Base-by-base conservation (phyloP, 2,797 vertebrate species). In the Pangasius larnaudii region DNA sequence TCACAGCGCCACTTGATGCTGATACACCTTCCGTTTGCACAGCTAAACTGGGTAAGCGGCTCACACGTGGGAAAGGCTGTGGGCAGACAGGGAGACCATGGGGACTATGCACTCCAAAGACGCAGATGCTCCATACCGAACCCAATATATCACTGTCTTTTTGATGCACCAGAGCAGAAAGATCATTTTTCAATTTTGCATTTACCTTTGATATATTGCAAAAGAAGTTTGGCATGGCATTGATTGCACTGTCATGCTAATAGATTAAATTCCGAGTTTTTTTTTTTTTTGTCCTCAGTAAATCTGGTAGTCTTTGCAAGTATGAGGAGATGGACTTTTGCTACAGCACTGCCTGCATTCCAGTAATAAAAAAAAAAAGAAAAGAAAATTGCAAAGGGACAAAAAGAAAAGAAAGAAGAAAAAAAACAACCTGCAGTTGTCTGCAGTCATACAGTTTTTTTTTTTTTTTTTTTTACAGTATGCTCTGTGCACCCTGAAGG, bases 1-100 rank as follows among this genome's bases (percentile, higher is more conserved):
- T 99, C 99, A 65, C 99, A 99, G 65, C 96, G 97, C 98, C 98
- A 99, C 90, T 97, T 98, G 89, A 93, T 96, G 90, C 95, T 99
- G 94, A 99, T 96, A 92, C 99, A 99, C 87, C 97, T 96, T 80
- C 98, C 97, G 79, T 97, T 99, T 93, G 95, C 96, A 90, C 99
- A 99, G 94, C 97, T 96, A 95, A 99, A 99, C 84, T 99, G 97
- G 87, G 95, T 97, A 74, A 97, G 93, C 16, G 97, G 96, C 80
- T 99, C 97, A 91, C 98, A 99, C 0, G 98, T 99, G 86, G 98
- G 97, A 86, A 99, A 98, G 72, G 96, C 99, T 99, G 96, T 75
- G 89, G 93, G 92, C 42, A 85, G 65, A 89, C 30, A 90, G 18
- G 33, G 53, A 91, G 56, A 84, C 58, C 81, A 65, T 84, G 49